Evolutionary conservation across 2,113 vertebrate genomes (phyloP).

Genomic region (Proteles cristata): DNA sequence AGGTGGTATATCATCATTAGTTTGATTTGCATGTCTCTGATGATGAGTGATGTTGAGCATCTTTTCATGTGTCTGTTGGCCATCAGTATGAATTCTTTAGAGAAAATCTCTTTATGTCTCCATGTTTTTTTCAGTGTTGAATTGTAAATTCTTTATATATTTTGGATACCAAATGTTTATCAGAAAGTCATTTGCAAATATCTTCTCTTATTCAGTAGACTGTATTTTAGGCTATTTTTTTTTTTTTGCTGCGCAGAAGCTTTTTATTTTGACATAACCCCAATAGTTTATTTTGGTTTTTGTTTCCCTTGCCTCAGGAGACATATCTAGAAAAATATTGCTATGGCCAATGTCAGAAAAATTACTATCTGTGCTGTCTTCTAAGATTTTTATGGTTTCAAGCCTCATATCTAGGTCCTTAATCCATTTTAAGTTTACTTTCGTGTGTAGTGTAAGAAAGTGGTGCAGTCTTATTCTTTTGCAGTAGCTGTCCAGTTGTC

Average conservation of each 20-base stretch:
- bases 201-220: neutral
- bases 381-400: neutral
- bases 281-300: neutral
- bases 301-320: neutral
- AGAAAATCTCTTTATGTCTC: neutral
- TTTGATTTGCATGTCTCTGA: neutral
- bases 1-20: neutral
- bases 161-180: neutral
- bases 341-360: neutral
- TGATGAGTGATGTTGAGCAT: neutral
- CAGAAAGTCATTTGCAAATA: neutral
- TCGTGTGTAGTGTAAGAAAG: neutral
- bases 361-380: neutral
- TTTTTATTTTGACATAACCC: neutral
- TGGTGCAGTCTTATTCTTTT: neutral
- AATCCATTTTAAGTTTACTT: neutral
- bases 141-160: neutral
- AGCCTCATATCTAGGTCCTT: neutral
- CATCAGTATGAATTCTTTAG: neutral
- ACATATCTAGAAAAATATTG: neutral
- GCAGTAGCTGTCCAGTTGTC: neutral
- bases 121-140: neutral
- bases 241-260: neutral
- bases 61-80: neutral
- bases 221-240: neutral